Percentiles rank a stretch among this genome's conserved stretches.
These are phyloP conservation scores for Trachops cirrhosus DNA, from an alignment of 2,797 vertebrate genomes.

Conservation along the genomic window DNA sequence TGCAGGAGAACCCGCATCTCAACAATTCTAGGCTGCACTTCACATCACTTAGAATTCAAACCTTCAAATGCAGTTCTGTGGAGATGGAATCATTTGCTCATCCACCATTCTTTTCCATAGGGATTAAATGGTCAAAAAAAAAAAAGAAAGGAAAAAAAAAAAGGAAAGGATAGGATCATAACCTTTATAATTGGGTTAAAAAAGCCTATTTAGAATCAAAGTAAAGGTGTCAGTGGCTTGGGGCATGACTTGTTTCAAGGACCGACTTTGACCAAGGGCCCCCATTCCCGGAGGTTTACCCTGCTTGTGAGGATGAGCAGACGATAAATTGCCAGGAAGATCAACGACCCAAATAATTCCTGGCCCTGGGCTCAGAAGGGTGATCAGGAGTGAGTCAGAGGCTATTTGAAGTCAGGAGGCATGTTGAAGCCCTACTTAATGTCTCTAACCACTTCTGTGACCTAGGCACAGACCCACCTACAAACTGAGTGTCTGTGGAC, in stretches of 20 bases:
- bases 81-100: not conserved
- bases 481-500: not conserved
- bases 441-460: not conserved
- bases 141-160: too few relatives aligned
- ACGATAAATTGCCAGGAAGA: not conserved
- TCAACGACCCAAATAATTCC: not conserved
- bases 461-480: not conserved
- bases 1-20: not conserved
- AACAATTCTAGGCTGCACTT: not conserved
- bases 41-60: slow-evolving; percentile 5
- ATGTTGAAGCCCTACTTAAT: not conserved
- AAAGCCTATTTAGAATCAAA: not conserved
- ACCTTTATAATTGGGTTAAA: not conserved
- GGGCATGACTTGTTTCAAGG: not conserved
- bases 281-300: not conserved
- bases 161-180: not conserved
- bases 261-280: not conserved
- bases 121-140: not conserved
- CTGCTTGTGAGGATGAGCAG: not conserved
- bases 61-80: not conserved
- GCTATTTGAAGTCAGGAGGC: not conserved
- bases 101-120: not conserved
- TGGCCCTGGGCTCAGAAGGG: not conserved
- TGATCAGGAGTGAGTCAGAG: not conserved
- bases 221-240: not conserved